Conservation (phyloP, 2,797 vertebrate species). For the Pyrocephalus nanus region DNA sequence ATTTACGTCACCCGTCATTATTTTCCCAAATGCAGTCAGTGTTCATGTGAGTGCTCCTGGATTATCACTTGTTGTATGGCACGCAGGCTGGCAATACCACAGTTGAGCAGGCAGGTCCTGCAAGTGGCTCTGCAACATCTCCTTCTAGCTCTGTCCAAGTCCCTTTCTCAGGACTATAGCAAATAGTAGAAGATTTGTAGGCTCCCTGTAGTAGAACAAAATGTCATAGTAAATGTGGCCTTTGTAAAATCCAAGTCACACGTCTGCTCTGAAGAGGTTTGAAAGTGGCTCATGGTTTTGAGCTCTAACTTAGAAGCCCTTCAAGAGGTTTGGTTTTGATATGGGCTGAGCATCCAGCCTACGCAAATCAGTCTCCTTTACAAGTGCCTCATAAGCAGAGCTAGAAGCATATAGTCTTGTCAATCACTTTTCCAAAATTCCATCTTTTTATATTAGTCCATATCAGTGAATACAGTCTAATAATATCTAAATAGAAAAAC, state of each 20-base stretch:
- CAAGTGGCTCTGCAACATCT: slow-evolving; percentile 95
- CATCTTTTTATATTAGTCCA: background rate
- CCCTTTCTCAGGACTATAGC: slow-evolving; percentile 97
- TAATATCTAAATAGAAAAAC: background rate
- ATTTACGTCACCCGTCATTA: slow-evolving; percentile 46
- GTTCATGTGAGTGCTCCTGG: slow-evolving; percentile 33
- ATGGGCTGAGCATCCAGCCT: background rate
- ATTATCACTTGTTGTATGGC: slow-evolving; percentile 92
- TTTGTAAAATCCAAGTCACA: background rate
- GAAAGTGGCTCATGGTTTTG: background rate
- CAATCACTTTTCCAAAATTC: background rate
- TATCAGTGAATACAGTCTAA: background rate
- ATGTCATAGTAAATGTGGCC: background rate
- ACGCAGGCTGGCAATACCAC: slow-evolving; percentile 95
- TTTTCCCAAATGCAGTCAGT: slow-evolving; percentile 48
- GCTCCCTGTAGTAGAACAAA: slow-evolving; percentile 85
- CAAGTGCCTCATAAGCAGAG: background rate
- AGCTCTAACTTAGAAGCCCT: background rate
- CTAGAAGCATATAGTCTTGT: background rate
- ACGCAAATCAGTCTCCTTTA: background rate
- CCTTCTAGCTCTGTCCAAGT: slow-evolving; percentile 98
- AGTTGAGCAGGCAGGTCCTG: slow-evolving; percentile 94
- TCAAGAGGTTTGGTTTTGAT: background rate
- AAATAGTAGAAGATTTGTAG: slow-evolving; percentile 99
- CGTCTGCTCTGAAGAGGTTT: background rate